Percentiles rank a stretch among this genome's conserved stretches.
These are phyloP conservation scores for Drosophila eohydei DNA, from an alignment of 2,888 invertebrate genomes.

Conservation along the genomic window DNA sequence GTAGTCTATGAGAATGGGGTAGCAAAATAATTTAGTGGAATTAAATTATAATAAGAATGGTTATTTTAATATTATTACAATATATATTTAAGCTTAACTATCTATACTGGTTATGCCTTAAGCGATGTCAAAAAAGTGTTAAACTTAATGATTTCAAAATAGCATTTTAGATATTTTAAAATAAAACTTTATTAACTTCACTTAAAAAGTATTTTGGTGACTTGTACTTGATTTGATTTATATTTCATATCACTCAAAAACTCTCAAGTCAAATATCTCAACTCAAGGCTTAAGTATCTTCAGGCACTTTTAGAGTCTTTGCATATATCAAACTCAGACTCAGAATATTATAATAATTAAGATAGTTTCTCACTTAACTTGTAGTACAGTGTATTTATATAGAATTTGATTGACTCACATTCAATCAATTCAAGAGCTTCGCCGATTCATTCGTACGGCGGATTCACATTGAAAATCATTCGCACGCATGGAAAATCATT, in stretches of 20 bases:
- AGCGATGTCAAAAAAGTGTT: too few relatives aligned
- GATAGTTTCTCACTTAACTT: neutral
- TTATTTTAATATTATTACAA: too few relatives aligned
- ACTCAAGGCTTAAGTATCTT: neutral
- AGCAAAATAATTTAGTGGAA: too few relatives aligned
- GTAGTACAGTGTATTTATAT: slow-evolving; percentile 42
- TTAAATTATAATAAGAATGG: neutral
- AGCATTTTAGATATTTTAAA: too few relatives aligned
- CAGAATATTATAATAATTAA: too few relatives aligned
- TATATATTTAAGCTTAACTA: too few relatives aligned
- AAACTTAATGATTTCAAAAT: too few relatives aligned
- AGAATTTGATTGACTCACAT: slow-evolving; percentile 44
- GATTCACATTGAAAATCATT: slow-evolving; percentile 59
- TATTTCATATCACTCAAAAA: neutral
- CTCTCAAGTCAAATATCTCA: neutral
- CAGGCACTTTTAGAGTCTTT: neutral
- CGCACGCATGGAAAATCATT: slow-evolving; percentile 78
- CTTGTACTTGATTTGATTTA: neutral
- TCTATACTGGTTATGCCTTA: too few relatives aligned
- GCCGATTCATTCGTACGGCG: slow-evolving; percentile 53
- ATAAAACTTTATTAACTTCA: too few relatives aligned
- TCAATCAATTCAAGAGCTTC: slow-evolving; percentile 56
- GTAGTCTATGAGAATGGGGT: neutral
- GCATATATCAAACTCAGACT: neutral
- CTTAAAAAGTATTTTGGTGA: too few relatives aligned